Percentiles rank a stretch among this genome's conserved stretches.
These are phyloP conservation scores for Belgica antarctica DNA, from an alignment of 2,888 invertebrate genomes.

Conservation along the genomic window DNA sequence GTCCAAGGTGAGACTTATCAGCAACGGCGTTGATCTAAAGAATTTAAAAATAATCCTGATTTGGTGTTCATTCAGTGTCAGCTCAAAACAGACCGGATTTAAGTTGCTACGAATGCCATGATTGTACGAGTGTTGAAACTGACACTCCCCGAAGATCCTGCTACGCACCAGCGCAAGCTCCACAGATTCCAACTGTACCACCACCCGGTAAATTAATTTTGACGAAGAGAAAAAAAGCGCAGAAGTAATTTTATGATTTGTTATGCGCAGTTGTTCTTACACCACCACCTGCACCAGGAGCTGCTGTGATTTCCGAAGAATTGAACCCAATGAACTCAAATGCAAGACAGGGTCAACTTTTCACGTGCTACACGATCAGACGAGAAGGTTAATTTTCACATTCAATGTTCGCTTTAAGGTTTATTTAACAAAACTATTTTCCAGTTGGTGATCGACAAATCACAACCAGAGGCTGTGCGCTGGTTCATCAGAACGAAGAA, in stretches of 20 bases:
- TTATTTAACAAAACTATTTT: too few relatives aligned
- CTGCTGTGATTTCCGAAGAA: too few relatives aligned
- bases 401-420: not conserved
- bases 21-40: not conserved
- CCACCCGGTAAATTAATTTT: not conserved
- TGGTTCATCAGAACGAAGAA: not conserved
- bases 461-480: not conserved
- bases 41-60: not conserved
- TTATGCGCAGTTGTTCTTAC: not conserved
- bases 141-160: not conserved
- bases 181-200: not conserved
- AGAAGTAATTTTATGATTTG: not conserved
- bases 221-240: not conserved
- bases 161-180: not conserved
- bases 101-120: not conserved
- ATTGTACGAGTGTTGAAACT: not conserved
- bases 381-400: not conserved
- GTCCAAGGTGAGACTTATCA: slow-evolving; percentile 9
- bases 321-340: not conserved
- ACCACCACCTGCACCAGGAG: not conserved
- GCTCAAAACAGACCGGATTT: not conserved
- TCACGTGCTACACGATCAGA: not conserved
- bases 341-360: not conserved
- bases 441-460: slow-evolving; percentile 6
- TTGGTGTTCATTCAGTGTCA: not conserved